Evolutionary conservation across 1,140 invertebrate species (phyloP).

Genomic region (Micrasema longulum): DNA sequence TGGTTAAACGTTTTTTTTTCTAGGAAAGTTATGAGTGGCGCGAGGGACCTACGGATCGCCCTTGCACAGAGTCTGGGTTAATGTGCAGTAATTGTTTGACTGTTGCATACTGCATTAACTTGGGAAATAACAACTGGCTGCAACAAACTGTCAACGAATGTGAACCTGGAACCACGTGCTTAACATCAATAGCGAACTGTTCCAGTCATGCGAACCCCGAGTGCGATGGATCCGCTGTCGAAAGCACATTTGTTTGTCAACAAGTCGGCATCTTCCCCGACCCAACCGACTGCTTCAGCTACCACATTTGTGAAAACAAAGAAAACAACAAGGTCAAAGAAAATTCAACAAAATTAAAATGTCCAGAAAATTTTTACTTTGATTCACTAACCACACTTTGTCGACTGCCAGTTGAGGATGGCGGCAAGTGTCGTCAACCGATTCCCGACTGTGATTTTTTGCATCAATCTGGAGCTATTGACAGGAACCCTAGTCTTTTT

Average conservation of each 20-base stretch:
- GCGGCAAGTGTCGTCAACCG: neutral
- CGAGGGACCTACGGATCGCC: no score
- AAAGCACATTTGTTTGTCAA: slow-evolving; percentile 38
- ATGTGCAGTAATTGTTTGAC: slow-evolving; percentile 37
- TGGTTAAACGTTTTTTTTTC: no score
- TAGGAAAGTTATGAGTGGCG: no score
- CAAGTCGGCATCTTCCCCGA: slow-evolving; percentile 59
- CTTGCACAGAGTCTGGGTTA: slow-evolving; percentile 29
- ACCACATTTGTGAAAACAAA: slow-evolving; percentile 59
- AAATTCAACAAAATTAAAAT: slow-evolving; percentile 12
- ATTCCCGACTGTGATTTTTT: slow-evolving; percentile 1
- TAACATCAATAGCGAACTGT: slow-evolving; percentile 6
- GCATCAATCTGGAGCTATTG: neutral
- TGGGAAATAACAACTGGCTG: neutral
- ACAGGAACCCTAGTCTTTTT: slow-evolving; percentile 30
- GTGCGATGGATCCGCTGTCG: slow-evolving; percentile 12
- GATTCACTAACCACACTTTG: slow-evolving; percentile 29
- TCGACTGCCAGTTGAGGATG: neutral
- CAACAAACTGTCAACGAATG: slow-evolving; percentile 9
- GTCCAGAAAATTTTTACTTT: slow-evolving; percentile 28
- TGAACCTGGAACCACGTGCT: slow-evolving; percentile 17
- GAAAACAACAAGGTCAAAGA: neutral
- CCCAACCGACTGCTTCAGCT: slow-evolving; percentile 61
- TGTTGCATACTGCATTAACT: slow-evolving; percentile 27
- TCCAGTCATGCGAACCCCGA: slow-evolving; percentile 20